Base-by-base conservation (phyloP, 2,797 vertebrate genomes). In the Lithobates sylvaticus region DNA sequence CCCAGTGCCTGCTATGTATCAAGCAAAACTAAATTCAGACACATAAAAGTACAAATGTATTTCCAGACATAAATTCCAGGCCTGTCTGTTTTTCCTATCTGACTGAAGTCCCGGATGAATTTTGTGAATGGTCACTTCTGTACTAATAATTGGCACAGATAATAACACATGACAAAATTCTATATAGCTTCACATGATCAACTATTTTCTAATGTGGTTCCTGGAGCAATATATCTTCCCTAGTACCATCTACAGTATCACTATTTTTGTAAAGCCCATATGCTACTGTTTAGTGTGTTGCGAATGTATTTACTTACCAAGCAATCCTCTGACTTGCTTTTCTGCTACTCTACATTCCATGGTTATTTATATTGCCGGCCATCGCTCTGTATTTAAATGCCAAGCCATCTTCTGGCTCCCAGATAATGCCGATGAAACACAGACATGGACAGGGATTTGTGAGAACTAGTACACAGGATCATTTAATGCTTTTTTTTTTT, bases 291-390 rank as follows among this genome's bases (percentile, higher is more conserved):
- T 54, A 18, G 50, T 26, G 65, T 27, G 65, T 2, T 67, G 65
- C 15, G 12, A 67, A 23, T 67, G 27, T 29, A 67, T 67, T 67
- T 29, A 67, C 65, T 67, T 26, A 67, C n/a, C 26, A 26, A 67
- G 65, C 65, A 67, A 18, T 29, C 15, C 50, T n/a, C 18, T 36
- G 23, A 58, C 12, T 42, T 39, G 0, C 34, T 42, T 81, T n/a
- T 72, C 13, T 82, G 54, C 80, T 29, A 42, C 54, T 64, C 18
- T 16, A 74, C 42, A 82, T 72, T 47, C 72, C 61, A 74, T 73
- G 32, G 70, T 74, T 82, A 82, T 82, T 74, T 82, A 82, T 82
- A 82, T n/a, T 72, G 6, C n/a, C 79, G 26, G 68, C 23, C 36
- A 36, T 50, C 68, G 26, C 50, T 26, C 32, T 58, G 47, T 21